These are phyloP conservation scores for Phyllopteryx taeniolatus DNA, from an alignment of 2,113 vertebrate species.

Conservation along the genomic window DNA sequence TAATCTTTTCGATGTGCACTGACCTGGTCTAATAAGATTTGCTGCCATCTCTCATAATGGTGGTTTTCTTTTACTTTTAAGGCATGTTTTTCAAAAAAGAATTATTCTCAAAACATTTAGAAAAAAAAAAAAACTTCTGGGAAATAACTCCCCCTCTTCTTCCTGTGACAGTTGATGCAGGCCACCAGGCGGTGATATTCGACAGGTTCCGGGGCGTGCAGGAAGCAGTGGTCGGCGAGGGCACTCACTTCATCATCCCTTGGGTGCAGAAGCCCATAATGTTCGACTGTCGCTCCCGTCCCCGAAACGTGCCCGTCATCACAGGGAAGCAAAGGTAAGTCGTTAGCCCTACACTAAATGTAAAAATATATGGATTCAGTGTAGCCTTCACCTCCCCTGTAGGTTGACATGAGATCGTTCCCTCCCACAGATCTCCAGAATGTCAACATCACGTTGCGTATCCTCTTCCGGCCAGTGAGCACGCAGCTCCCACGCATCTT, in stretches of 20 bases:
- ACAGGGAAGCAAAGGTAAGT: conserved; percentile 95
- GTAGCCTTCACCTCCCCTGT: not conserved
- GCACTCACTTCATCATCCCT: conserved; percentile 95
- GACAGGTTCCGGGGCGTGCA: conserved; percentile 91
- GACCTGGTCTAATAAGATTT: too few relatives aligned
- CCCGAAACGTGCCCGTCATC: conserved; percentile 92
- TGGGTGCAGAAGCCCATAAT: conserved; percentile 97
- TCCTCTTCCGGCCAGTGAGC: conserved; percentile 88
- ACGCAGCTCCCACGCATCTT: conserved; percentile 89
- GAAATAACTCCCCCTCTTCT: not conserved
- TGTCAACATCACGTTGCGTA: conserved; percentile 94
- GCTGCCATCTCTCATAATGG: too few relatives aligned
- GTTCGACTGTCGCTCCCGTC: conserved; percentile 94
- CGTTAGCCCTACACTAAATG: not conserved
- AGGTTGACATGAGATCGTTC: not conserved
- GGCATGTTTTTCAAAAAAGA: not conserved
- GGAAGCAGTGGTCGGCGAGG: conserved; percentile 85
- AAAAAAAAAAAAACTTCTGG: not conserved
- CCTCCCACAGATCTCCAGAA: conserved; percentile 89
- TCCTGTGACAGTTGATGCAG: conserved; percentile 83
- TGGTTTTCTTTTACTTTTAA: too few relatives aligned
- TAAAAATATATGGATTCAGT: not conserved
- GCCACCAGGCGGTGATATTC: conserved; percentile 93
- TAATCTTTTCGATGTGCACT: too few relatives aligned
- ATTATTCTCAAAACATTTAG: too few relatives aligned